A percentile compares a stretch with the other conserved stretches of the same genome.
Evolutionary conservation across 2,888 invertebrate genomes (phyloP).

Genomic region (Phrixothrix hirtus): DNA sequence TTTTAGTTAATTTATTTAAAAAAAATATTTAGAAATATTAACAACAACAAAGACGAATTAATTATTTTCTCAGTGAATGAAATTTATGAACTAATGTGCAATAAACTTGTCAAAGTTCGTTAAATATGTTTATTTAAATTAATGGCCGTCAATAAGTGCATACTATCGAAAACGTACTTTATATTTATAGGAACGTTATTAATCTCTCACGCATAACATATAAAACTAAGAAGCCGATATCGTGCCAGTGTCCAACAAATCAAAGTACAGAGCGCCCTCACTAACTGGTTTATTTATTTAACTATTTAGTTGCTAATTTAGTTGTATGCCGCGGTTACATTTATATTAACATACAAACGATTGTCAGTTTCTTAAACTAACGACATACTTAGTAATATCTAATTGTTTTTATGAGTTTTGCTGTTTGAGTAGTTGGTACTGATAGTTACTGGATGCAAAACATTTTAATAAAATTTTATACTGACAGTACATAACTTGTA

Average conservation of each 20-base stretch:
- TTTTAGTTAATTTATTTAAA: too few relatives aligned
- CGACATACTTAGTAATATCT: constrained; percentile 11
- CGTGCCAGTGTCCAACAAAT: constrained; percentile 34
- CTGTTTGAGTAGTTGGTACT: constrained; percentile 1
- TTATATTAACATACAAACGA: constrained; percentile 26
- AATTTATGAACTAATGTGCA: too few relatives aligned
- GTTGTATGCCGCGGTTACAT: constrained; percentile 24
- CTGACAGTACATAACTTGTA: too few relatives aligned
- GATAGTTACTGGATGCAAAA: neutral
- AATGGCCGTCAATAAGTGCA: constrained; percentile 19
- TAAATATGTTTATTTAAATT: constrained; percentile 3
- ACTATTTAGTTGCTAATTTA: constrained; percentile 36
- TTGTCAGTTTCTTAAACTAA: constrained; percentile 16
- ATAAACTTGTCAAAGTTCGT: too few relatives aligned
- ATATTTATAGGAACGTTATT: constrained; percentile 26
- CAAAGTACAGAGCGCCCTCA: constrained; percentile 28
- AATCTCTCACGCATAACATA: constrained; percentile 29
- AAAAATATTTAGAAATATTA: too few relatives aligned
- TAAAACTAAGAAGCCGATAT: constrained; percentile 31
- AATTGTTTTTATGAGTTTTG: constrained; percentile 8
- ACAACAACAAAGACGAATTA: too few relatives aligned
- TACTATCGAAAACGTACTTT: constrained; percentile 21
- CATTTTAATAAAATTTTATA: neutral
- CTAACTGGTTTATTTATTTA: constrained; percentile 35
- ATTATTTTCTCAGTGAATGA: too few relatives aligned